phyloP scores from a whole-genome alignment of 2,888 invertebrate species.

The Subacronicta megacephala region DNA sequence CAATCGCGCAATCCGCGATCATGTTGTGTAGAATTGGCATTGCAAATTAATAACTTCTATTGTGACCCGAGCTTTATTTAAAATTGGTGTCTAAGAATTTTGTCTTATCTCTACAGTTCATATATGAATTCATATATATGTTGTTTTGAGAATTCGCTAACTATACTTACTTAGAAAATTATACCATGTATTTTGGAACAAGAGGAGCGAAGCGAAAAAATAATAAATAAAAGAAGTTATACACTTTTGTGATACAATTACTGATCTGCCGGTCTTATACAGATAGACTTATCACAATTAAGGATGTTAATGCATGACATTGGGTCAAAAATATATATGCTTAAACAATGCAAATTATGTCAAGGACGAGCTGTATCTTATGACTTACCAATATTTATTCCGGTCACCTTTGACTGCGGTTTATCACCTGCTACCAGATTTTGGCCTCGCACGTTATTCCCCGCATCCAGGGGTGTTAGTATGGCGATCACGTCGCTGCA shows the following conservation, averaged over 20 bases:
- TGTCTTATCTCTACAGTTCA: not conserved
- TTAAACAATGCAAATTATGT: conserved; percentile 24
- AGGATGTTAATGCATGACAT: no score
- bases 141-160: conserved; percentile 6
- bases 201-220: not conserved
- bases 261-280: no score
- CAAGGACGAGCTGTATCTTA: conserved; percentile 27
- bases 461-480: conserved; percentile 35
- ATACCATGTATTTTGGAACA: not conserved
- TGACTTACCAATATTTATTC: conserved; percentile 34
- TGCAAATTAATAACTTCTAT: no score
- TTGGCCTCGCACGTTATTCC: conserved; percentile 46
- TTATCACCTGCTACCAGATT: conserved; percentile 36
- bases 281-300: no score
- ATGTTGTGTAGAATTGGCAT: no score
- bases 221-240: no score
- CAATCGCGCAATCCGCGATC: no score
- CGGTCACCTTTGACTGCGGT: conserved; percentile 36
- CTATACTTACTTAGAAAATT: conserved; percentile 7
- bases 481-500: conserved; percentile 41
- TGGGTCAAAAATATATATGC: no score
- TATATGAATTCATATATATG: no score
- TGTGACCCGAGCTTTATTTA: conserved; percentile 12
- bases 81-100: conserved; percentile 6
- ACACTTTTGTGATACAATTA: no score